Evolutionary conservation across 2,113 vertebrate genomes (phyloP).

Genomic region (Anguilla japonica): DNA sequence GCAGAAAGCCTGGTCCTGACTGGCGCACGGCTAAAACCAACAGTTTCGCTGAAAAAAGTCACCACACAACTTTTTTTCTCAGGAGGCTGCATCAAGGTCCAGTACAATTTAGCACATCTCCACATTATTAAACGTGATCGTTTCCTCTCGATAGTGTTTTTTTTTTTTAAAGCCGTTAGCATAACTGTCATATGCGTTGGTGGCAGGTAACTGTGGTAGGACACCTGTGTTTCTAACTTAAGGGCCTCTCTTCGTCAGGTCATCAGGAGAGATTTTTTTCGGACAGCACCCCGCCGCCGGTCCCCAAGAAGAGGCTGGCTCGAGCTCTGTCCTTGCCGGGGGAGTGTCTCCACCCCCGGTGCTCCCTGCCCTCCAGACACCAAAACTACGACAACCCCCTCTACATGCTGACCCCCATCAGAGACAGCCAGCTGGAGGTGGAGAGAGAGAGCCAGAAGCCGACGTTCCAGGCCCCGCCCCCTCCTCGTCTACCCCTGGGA

Average conservation of each 20-base stretch:
- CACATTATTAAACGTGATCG: too few species aligned
- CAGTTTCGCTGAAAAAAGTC: too few species aligned
- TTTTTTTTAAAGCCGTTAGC: too few species aligned
- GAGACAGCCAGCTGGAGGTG: not conserved
- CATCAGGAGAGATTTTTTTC: slow-evolving; percentile 63
- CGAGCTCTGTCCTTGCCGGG: slow-evolving; percentile 65
- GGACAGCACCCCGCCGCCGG: slow-evolving; percentile 66
- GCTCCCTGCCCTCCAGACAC: fast-evolving
- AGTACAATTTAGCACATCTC: too few species aligned
- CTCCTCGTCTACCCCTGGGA: slow-evolving; percentile 17
- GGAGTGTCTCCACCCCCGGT: not conserved
- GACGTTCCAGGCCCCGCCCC: not conserved
- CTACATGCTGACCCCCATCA: slow-evolving; percentile 47
- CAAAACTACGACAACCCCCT: slow-evolving; percentile 52
- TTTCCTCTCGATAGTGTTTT: too few species aligned
- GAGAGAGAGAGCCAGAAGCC: slow-evolving; percentile 24
- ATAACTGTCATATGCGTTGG: too few species aligned
- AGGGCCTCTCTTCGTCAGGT: slow-evolving; percentile 36
- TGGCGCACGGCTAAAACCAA: too few species aligned
- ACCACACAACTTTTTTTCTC: too few species aligned
- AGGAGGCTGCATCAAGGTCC: too few species aligned
- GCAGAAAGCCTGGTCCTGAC: too few species aligned
- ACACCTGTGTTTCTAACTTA: slow-evolving; percentile 20
- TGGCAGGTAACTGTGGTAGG: too few species aligned
- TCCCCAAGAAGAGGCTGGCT: slow-evolving; percentile 71